A percentile compares a stretch with the other conserved stretches of the same genome.
These are phyloP conservation scores for Peromyscus maniculatus DNA, from an alignment of 2,113 vertebrate genomes.

Conservation along the genomic window DNA sequence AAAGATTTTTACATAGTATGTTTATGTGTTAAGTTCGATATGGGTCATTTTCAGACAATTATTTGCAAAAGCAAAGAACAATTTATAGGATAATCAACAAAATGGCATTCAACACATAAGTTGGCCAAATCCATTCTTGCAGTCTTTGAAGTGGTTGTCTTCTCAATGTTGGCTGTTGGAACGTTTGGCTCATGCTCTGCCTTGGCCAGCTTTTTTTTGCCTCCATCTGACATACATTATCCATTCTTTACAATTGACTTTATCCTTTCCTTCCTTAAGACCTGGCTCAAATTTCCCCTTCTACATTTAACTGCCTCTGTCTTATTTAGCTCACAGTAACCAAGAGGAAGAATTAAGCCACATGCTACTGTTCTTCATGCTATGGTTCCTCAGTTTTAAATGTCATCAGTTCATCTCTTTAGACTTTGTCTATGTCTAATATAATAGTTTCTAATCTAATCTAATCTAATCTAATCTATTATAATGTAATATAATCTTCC, in stretches of 20 bases:
- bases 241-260: conserved; percentile 26
- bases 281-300: conserved; percentile 30
- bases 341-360: conserved; percentile 35
- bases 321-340: background rate
- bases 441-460: background rate
- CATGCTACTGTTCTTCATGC: conserved; percentile 1
- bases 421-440: background rate
- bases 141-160: background rate
- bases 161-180: background rate
- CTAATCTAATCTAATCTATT: background rate
- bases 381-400: conserved; percentile 32
- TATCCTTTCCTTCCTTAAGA: background rate
- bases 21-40: background rate
- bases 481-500: background rate
- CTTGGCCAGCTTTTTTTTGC: background rate
- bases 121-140: background rate
- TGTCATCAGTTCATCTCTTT: conserved; percentile 45
- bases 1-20: background rate
- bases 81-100: background rate
- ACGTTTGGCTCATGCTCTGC: background rate
- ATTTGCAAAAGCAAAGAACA: conserved; percentile 16
- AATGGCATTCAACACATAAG: background rate
- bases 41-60: background rate
- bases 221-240: conserved; percentile 53
- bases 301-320: background rate